phyloP scores from a whole-genome alignment of 2,113 vertebrate species.

The Pedionomus torquatus region DNA sequence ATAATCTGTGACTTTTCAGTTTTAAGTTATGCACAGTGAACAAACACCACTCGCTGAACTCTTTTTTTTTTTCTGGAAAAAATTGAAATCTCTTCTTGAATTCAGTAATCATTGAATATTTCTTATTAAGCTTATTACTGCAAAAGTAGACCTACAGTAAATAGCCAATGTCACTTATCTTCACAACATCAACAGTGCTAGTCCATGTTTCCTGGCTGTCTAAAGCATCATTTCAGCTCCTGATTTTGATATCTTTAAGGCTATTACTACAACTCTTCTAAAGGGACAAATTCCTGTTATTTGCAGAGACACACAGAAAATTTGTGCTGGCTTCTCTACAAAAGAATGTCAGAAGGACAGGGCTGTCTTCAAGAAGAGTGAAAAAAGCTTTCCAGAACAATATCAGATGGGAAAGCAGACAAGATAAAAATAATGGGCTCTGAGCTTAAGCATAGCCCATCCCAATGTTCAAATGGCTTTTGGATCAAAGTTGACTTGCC shows the following conservation, averaged over 20 bases:
- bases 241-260: neutral
- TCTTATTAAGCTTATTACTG: neutral
- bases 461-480: neutral
- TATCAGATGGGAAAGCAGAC: neutral
- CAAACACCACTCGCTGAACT: neutral
- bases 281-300: neutral
- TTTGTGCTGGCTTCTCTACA: neutral
- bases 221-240: neutral
- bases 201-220: neutral
- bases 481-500: neutral
- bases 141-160: neutral
- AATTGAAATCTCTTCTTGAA: neutral
- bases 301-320: neutral
- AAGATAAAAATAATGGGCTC: neutral
- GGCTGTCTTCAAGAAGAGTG: neutral
- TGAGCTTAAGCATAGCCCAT: neutral
- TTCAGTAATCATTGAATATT: neutral
- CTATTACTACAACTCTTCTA: neutral
- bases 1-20: neutral
- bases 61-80: neutral
- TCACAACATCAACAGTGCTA: neutral
- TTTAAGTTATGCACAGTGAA: neutral
- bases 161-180: neutral
- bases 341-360: neutral
- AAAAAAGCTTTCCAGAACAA: neutral